phyloP scores from a whole-genome alignment of 2,113 vertebrate genomes.

The Sylvietta virens region DNA sequence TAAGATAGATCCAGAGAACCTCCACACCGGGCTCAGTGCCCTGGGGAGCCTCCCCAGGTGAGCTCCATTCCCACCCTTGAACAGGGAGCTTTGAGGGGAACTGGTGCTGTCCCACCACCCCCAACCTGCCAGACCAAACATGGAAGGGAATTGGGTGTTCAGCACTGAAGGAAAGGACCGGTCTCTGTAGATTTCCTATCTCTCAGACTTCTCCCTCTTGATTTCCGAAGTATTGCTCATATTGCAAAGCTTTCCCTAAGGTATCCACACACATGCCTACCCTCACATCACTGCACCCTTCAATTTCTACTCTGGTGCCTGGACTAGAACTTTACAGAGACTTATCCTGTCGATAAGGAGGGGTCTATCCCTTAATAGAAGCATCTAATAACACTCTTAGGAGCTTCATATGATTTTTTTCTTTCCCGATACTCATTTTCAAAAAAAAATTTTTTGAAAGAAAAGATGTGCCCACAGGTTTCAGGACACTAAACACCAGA shows the following conservation, averaged over 20 bases:
- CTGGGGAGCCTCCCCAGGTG: neutral
- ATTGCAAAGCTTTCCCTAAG: neutral
- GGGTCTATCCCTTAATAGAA: neutral
- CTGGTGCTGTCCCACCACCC: neutral
- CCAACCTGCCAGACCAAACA: neutral
- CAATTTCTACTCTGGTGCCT: neutral
- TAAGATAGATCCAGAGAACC: fast-evolving
- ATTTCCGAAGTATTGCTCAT: neutral
- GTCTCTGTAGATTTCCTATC: neutral
- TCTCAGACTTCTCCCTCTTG: neutral
- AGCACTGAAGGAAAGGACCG: neutral
- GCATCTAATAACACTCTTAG: neutral
- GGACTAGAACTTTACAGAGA: neutral
- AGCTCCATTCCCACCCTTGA: neutral
- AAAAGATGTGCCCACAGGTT: neutral
- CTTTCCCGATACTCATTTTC: neutral
- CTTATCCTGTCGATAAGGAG: neutral
- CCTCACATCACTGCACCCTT: neutral
- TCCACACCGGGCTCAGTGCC: neutral
- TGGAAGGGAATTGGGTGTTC: neutral
- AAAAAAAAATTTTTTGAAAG: neutral
- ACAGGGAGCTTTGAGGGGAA: neutral
- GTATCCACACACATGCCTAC: neutral
- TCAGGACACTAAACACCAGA: neutral
- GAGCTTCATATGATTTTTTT: neutral